These are phyloP conservation scores for Neocrepidodera transversa DNA, from an alignment of 2,888 invertebrate genomes.

Conservation along the genomic window DNA sequence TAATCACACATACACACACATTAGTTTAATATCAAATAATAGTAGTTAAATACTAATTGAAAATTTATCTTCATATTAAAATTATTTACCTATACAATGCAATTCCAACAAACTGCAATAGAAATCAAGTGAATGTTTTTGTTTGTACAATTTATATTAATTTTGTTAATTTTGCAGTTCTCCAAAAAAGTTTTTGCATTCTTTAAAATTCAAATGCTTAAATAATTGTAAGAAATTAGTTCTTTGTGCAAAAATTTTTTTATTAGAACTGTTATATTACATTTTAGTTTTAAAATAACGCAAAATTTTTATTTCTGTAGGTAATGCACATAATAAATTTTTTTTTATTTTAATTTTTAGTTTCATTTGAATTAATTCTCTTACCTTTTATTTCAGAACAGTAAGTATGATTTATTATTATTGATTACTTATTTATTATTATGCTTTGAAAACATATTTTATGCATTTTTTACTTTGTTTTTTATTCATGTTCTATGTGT, in stretches of 20 bases:
- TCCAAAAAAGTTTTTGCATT: constrained; percentile 28
- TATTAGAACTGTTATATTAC: constrained; percentile 30
- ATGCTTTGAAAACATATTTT: constrained; percentile 24
- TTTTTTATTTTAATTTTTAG: constrained; percentile 35
- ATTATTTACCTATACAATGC: constrained; percentile 22
- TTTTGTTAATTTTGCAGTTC: constrained; percentile 35
- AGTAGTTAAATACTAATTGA: constrained; percentile 26
- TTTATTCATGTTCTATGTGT: not conserved
- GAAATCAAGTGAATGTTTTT: constrained; percentile 30
- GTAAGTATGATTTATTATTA: constrained; percentile 32
- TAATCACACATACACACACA: constrained; percentile 14
- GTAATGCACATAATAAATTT: constrained; percentile 40
- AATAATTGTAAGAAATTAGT: constrained; percentile 1
- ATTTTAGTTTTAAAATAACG: constrained; percentile 34
- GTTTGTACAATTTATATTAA: constrained; percentile 32
- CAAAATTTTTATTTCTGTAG: constrained; percentile 40
- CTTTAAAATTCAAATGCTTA: constrained; percentile 4
- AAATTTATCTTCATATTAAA: constrained; percentile 19
- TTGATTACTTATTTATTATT: constrained; percentile 29
- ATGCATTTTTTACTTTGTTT: constrained; percentile 14
- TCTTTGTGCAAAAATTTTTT: constrained; percentile 27
- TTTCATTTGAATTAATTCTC: constrained; percentile 34
- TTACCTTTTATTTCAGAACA: constrained; percentile 31
- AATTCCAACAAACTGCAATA: constrained; percentile 27
- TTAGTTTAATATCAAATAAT: constrained; percentile 28